These are phyloP conservation scores for Dasypogon diadema DNA, from an alignment of 2,888 invertebrate species.

Conservation along the genomic window DNA sequence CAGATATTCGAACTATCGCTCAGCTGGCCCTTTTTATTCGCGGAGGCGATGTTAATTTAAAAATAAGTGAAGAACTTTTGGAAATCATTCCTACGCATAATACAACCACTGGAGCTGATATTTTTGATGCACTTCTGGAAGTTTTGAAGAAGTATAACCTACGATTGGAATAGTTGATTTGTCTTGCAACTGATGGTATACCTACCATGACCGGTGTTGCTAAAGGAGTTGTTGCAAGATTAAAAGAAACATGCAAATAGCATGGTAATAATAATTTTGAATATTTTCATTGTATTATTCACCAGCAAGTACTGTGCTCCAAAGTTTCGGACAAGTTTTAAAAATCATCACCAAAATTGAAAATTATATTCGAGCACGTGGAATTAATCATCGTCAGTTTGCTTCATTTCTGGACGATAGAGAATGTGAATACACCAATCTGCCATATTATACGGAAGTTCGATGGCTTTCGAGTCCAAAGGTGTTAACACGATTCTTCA, in stretches of 20 bases:
- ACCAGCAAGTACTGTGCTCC: too few relatives aligned
- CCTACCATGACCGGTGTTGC: too few relatives aligned
- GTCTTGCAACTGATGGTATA: too few relatives aligned
- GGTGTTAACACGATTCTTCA: slow-evolving; percentile 57
- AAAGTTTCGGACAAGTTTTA: too few relatives aligned
- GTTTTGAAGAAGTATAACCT: too few relatives aligned
- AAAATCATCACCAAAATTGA: slow-evolving; percentile 53
- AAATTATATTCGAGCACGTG: slow-evolving; percentile 57
- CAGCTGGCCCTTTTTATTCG: slow-evolving; percentile 26
- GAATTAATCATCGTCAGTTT: slow-evolving; percentile 57
- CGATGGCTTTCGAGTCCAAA: slow-evolving; percentile 57
- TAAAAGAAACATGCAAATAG: background rate
- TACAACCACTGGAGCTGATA: slow-evolving; percentile 12
- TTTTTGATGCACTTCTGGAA: background rate
- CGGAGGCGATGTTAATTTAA: slow-evolving; percentile 39
- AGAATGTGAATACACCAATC: slow-evolving; percentile 56
- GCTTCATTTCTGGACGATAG: slow-evolving; percentile 54
- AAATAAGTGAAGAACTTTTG: slow-evolving; percentile 35
- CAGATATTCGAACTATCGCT: slow-evolving; percentile 20
- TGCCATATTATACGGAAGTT: slow-evolving; percentile 57
- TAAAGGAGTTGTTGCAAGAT: too few relatives aligned
- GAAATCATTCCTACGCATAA: slow-evolving; percentile 31
- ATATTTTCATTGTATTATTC: too few relatives aligned
- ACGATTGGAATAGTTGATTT: too few relatives aligned
- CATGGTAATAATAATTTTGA: too few relatives aligned